These are phyloP conservation scores for Orycteropus afer DNA, from an alignment of 2,113 vertebrate species.

Conservation along the genomic window DNA sequence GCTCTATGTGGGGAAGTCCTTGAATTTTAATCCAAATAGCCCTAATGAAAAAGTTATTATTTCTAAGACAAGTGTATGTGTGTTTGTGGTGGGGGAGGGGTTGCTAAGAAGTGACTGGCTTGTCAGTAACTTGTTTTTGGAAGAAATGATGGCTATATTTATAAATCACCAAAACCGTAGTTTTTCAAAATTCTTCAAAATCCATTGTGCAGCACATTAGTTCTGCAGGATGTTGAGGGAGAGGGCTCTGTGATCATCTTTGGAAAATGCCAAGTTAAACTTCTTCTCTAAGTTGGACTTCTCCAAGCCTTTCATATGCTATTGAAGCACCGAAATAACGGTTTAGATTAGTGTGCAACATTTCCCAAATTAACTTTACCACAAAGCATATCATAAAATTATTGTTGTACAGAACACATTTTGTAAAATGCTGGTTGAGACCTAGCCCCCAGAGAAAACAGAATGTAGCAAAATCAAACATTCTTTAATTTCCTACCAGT, in stretches of 20 bases:
- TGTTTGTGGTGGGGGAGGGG: background rate
- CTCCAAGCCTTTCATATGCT: background rate
- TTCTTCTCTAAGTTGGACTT: background rate
- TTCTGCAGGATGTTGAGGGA: background rate
- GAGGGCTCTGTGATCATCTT: background rate
- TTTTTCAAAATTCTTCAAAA: constrained; percentile 15
- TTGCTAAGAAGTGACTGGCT: constrained; percentile 9
- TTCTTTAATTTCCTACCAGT: background rate
- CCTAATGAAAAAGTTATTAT: background rate
- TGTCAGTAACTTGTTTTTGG: background rate
- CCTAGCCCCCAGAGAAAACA: background rate
- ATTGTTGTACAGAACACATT: background rate
- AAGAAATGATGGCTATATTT: constrained; percentile 44
- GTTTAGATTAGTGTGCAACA: background rate
- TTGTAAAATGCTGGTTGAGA: background rate
- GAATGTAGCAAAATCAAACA: background rate
- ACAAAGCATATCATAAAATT: background rate
- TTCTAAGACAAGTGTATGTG: constrained; percentile 35
- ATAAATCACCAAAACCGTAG: constrained; percentile 23
- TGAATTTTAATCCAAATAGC: constrained; percentile 30
- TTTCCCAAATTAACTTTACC: background rate
- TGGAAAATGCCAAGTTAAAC: background rate
- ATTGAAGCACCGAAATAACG: background rate
- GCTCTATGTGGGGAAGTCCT: background rate
- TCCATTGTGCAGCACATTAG: background rate